Conservation (phyloP, 2,113 vertebrate species). For the Nematolebias whitei region DNA sequence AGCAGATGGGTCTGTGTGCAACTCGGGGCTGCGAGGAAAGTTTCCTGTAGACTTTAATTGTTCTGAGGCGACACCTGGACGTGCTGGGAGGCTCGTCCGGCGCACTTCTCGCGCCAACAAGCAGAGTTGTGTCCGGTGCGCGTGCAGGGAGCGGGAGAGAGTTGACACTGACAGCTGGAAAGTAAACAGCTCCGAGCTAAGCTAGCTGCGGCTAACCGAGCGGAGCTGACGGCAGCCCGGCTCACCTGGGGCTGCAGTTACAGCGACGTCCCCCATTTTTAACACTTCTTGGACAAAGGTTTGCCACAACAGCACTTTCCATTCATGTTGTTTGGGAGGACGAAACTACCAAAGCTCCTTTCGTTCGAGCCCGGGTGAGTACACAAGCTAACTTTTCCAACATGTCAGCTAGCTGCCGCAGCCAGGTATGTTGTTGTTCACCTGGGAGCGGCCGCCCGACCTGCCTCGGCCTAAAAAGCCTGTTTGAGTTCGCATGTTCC, state of each 20-base stretch:
- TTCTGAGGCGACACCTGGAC: background rate
- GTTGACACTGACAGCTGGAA: slow-evolving; percentile 68
- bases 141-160: slow-evolving; percentile 3
- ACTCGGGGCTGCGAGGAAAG: slow-evolving; percentile 54
- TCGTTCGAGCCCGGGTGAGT: slow-evolving; percentile 57
- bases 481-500: background rate
- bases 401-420: slow-evolving; percentile 14
- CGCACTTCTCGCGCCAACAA: background rate
- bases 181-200: slow-evolving; percentile 68
- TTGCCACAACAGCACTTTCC: slow-evolving; percentile 41
- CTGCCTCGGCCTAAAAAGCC: slow-evolving; percentile 30
- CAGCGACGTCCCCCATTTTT: background rate
- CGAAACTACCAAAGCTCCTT: slow-evolving; percentile 11
- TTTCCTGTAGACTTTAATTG: slow-evolving; percentile 21
- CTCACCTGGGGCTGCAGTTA: slow-evolving; percentile 20
- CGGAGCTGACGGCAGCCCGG: slow-evolving; percentile 40
- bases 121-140: background rate
- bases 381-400: slow-evolving; percentile 36
- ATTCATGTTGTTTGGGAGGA: slow-evolving; percentile 67
- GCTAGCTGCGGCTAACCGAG: slow-evolving; percentile 36
- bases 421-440: slow-evolving; percentile 45
- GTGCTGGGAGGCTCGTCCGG: background rate
- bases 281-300: slow-evolving; percentile 2
- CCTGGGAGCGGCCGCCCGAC: slow-evolving; percentile 56
- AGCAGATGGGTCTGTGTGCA: slow-evolving; percentile 50